Evolutionary conservation across 2,797 vertebrate species (phyloP), one percentile per base, ranked within the genome.

Genomic region (Knipowitschia caucasica): DNA sequence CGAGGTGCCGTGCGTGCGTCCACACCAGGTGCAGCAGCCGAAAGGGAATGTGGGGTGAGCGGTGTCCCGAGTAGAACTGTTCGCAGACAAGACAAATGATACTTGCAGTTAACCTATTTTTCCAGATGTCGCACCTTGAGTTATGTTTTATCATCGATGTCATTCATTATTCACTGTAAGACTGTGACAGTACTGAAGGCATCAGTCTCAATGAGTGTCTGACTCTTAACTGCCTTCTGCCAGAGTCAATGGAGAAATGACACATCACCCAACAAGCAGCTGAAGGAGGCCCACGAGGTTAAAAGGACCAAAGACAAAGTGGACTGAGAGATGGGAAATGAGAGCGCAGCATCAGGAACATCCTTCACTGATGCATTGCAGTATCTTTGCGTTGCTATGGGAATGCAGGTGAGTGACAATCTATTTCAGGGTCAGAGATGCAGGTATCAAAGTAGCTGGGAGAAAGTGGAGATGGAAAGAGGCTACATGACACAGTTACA

Each of bases 21-120:
- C 96, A 98, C 82, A 99, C 96, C 87, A 99, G 91, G 88, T 99
- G 96, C 84, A 99, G 92, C 89, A 99, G 86, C 86, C 96, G 94
- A 88, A 96, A 99, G 55, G 96, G 96, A 92, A 99, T 96, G 92
- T 99, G 96, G 77, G 96, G 96, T 70, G 95, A 96, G 56, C 96
- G 95, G 86, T 99, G 96, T 69, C 96, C 96, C 63, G 96, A 99
- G 89, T 99, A 99, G 80, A 98, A 98, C 96, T 99, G 84, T 57
- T 45, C 64, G 69, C 69, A 60, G 54, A 54, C 51, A 66, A 54
- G 27, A 78, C 57, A 81, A 53, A 78, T 58, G 62, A 55, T 14
- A 57, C 34, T 8, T 18, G 14, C 24, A 44, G 36, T 74, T 73
- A 78, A 56, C 66, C 59, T 62, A 53, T 38, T 68, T 68, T 47